Conservation (phyloP, 2,113 vertebrate species). For the Eudyptes chrysolophus region DNA sequence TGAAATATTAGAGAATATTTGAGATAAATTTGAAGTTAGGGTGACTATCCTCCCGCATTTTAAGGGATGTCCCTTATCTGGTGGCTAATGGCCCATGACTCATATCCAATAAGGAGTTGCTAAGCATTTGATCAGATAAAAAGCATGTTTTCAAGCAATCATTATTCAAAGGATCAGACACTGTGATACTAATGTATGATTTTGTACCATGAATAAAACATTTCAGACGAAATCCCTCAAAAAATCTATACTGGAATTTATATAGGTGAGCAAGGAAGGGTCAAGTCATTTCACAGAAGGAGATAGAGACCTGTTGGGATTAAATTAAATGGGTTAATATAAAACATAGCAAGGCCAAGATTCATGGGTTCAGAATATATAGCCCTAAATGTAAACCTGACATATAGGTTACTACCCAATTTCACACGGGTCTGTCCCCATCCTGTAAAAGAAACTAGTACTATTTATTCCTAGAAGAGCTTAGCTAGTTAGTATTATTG, state of each 20-base stretch:
- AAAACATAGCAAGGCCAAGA: neutral
- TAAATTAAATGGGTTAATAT: conserved; percentile 13
- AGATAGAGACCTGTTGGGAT: neutral
- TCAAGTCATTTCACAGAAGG: conserved; percentile 18
- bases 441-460: neutral
- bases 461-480: neutral
- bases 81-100: conserved; percentile 6
- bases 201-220: conserved; percentile 66
- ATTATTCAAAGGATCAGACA: conserved; percentile 55
- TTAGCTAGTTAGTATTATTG: neutral
- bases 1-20: neutral
- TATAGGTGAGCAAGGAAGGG: conserved; percentile 26
- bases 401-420: neutral
- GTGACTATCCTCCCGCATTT: neutral
- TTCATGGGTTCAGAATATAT: neutral
- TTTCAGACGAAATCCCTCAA: conserved; percentile 31
- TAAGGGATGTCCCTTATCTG: neutral
- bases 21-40: neutral
- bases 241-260: conserved; percentile 57
- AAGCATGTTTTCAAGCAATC: conserved; percentile 35
- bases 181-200: conserved; percentile 43
- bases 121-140: conserved; percentile 37
- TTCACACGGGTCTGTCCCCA: neutral
- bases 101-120: neutral
- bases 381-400: neutral